Base-by-base conservation (phyloP, 1,140 invertebrate species). In the Camponotus floridanus region DNA sequence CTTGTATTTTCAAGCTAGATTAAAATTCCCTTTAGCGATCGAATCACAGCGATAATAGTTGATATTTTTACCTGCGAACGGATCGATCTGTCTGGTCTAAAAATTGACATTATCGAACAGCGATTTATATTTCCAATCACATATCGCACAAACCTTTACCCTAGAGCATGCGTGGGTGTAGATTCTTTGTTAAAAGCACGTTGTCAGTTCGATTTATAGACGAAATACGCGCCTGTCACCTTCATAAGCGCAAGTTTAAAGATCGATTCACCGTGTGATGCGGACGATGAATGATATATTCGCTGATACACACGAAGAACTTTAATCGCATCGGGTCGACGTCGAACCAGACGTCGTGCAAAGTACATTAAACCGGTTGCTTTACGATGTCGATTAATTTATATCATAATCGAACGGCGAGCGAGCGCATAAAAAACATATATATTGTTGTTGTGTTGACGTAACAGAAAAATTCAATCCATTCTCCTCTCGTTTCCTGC, bases 361-460 rank as follows among this genome's bases (percentile, higher is more conserved):
- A 73, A 57, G 64, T 61, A 70, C 31, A 51, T 51, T 45, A 80
- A 80, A 80, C 78, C 78, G 78, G 36, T 83, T 48, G 57, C 45
- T 55, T 31, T 57, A 36, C 64, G 48, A 11, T 59, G 84, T 81
- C 85, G 76, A 71, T 86, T 48, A 42, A 45, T 76, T 80, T 86
- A 76, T 80, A 21, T 89, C 73, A 88, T 88, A 86, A 84, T 11
- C 45, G 5, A 39, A 45, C 57, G 36, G 18, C 18, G 71, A 74
- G 55, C 31, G 33, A 21, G 36, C 61, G 42, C 36, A 42, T 9
- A 18, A 36, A 48, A 87, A 84, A 87, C 83, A 36, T 33, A 33
- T 33, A 33, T 26, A 55, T n/a, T 15, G 62, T 33, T 48, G 57
- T 45, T 45, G 3, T 26, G 4, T n/a, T 6, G 26, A 13, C 21